Percentiles rank a stretch among this genome's conserved stretches.
Conservation (phyloP, 2,113 vertebrate genomes). For the Cephalopholis sonnerati region DNA sequence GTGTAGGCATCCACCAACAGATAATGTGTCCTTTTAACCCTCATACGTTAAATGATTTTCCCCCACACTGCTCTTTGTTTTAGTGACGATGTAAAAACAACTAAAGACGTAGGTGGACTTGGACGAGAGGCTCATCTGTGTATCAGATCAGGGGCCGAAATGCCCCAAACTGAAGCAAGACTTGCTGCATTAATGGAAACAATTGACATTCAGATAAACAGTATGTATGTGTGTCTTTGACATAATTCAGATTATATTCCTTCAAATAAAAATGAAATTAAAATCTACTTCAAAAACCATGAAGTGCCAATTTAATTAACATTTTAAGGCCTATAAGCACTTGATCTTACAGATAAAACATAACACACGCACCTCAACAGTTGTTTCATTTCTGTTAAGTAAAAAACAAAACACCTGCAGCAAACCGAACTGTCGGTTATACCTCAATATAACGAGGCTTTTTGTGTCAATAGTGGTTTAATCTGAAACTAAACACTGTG, state of each 20-base stretch:
- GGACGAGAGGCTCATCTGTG: constrained; percentile 15
- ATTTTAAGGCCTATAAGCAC: background rate
- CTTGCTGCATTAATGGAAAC: constrained; percentile 54
- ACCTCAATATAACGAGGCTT: background rate
- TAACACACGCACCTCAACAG: background rate
- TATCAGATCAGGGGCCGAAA: constrained; percentile 34
- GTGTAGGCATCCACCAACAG: constrained; percentile 8
- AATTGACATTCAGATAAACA: constrained; percentile 14
- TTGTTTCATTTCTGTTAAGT: background rate
- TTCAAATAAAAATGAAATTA: background rate
- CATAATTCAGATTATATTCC: background rate
- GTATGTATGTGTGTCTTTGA: background rate
- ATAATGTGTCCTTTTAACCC: constrained; percentile 14
- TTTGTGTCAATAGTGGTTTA: background rate
- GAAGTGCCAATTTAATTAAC: background rate
- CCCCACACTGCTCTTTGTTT: constrained; percentile 1
- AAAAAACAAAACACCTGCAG: background rate
- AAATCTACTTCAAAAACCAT: background rate
- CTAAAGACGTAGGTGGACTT: constrained; percentile 11
- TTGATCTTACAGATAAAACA: background rate
- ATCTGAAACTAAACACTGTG: background rate
- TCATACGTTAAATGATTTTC: background rate
- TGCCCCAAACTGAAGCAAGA: background rate
- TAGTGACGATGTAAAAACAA: background rate
- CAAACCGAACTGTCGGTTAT: background rate